Conservation (phyloP, 2,797 vertebrate species). For the Chelidonichthys spinosus region DNA sequence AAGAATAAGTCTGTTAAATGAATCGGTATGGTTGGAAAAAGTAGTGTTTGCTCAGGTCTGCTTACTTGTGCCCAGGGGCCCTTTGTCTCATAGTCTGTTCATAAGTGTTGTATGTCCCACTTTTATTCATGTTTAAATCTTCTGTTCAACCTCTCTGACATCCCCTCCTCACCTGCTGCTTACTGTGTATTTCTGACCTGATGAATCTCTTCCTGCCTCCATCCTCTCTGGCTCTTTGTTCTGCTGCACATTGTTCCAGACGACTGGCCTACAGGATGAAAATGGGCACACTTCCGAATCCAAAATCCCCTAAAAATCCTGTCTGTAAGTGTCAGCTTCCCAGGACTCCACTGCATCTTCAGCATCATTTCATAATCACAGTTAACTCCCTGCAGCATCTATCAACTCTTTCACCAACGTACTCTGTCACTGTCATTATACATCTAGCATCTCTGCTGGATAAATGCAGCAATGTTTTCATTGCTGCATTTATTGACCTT, state of each 20-base stretch:
- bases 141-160: constrained; percentile 14
- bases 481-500: constrained; percentile 53
- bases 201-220: constrained; percentile 41
- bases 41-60: neutral
- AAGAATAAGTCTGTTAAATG: constrained; percentile 3
- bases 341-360: constrained; percentile 34
- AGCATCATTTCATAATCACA: constrained; percentile 25
- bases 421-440: constrained; percentile 17
- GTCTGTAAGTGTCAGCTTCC: constrained; percentile 87
- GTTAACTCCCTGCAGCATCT: constrained; percentile 25
- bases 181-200: constrained; percentile 37
- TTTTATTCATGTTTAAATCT: constrained; percentile 23
- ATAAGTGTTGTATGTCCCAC: neutral
- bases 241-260: constrained; percentile 76
- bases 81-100: constrained; percentile 9
- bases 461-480: constrained; percentile 34
- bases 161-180: constrained; percentile 15
- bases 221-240: constrained; percentile 46
- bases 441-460: constrained; percentile 27
- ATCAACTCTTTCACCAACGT: constrained; percentile 1
- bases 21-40: neutral
- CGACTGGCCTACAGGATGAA: constrained; percentile 92
- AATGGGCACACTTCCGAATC: constrained; percentile 87
- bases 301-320: constrained; percentile 88
- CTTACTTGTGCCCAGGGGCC: no score